Percentiles rank a stretch among this genome's conserved stretches.
Conservation (phyloP, 2,888 invertebrate species). For the Xestoiulus laeticollis region DNA sequence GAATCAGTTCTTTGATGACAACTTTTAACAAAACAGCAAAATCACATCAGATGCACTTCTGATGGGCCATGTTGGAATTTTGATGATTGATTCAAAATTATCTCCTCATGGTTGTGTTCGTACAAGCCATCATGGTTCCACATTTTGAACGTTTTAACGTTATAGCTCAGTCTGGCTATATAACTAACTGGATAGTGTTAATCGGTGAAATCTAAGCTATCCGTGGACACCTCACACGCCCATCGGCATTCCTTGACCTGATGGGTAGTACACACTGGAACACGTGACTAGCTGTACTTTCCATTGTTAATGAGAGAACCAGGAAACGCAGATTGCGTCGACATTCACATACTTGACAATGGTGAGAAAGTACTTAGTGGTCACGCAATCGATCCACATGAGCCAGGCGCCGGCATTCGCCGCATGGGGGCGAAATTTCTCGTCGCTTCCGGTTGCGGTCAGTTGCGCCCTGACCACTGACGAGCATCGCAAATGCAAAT, state of each 20-base stretch:
- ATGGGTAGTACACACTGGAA: not conserved
- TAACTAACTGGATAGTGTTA: not conserved
- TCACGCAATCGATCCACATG: not conserved
- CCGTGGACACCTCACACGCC: not conserved
- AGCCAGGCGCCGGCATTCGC: not conserved
- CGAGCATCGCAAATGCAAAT: not conserved
- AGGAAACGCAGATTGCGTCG: not conserved
- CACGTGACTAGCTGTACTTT: not conserved
- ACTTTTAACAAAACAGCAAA: too few species aligned
- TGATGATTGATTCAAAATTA: too few species aligned
- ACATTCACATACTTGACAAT: not conserved
- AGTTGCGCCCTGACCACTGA: not conserved
- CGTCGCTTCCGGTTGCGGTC: not conserved
- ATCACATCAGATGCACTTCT: too few species aligned
- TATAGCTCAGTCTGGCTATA: not conserved
- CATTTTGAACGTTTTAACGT: too few species aligned
- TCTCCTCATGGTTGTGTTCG: too few species aligned
- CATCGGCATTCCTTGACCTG: not conserved
- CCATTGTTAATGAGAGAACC: not conserved
- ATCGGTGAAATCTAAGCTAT: not conserved
- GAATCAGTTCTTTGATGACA: too few species aligned
- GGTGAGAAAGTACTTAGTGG: not conserved
- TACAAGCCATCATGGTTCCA: too few species aligned
- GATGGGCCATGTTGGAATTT: too few species aligned
- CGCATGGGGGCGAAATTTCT: not conserved